Evolutionary conservation across 1,140 invertebrate genomes (phyloP).

Genomic region (Ditylenchus dipsaci): DNA sequence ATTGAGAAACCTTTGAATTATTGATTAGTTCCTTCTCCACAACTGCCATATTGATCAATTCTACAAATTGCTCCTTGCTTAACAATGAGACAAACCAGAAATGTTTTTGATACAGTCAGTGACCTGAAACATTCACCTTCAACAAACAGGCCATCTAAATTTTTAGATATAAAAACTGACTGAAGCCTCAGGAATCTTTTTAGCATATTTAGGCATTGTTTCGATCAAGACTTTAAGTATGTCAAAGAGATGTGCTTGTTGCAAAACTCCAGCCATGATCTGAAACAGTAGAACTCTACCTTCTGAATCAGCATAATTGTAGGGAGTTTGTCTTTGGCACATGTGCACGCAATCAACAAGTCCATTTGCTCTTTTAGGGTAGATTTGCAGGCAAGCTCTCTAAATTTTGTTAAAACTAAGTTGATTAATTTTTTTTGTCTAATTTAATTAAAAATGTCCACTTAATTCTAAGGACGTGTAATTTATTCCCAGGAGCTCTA

Average conservation of each 20-base stretch:
- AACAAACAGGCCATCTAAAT: neutral
- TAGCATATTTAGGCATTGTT: slow-evolving; percentile 26
- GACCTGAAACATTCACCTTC: no score
- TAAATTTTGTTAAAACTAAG: no score
- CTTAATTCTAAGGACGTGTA: no score
- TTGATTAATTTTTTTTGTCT: no score
- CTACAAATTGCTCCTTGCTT: no score
- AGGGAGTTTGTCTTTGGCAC: slow-evolving; percentile 22
- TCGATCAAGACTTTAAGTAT: slow-evolving; percentile 8
- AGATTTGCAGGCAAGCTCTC: neutral
- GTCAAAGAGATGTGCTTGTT: slow-evolving; percentile 1
- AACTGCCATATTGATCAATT: no score
- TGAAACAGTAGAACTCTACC: slow-evolving; percentile 37
- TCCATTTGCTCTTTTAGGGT: slow-evolving; percentile 9
- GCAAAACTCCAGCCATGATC: slow-evolving; percentile 19
- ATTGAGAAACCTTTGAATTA: no score
- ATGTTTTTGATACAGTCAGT: no score
- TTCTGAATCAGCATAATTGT: slow-evolving; percentile 42
- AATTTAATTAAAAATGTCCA: no score
- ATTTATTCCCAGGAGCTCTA: no score
- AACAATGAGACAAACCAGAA: no score
- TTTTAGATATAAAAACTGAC: slow-evolving; percentile 11
- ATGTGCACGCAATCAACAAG: neutral
- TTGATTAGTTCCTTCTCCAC: no score
- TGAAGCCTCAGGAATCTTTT: slow-evolving; percentile 31